A percentile compares a stretch with the other conserved stretches of the same genome.
Evolutionary conservation across 2,888 invertebrate species (phyloP).

Genomic region (Stegophylla sp.): DNA sequence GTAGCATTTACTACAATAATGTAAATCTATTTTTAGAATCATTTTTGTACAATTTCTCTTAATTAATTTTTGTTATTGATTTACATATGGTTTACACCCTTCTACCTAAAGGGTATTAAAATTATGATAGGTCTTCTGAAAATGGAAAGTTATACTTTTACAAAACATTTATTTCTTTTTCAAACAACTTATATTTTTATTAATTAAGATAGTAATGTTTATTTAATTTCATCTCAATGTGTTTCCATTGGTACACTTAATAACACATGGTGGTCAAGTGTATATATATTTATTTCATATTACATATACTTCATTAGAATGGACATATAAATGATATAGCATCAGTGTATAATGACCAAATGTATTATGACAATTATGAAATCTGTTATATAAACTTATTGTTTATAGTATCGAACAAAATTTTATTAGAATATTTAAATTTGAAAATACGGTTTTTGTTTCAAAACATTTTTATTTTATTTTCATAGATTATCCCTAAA

Average conservation of each 20-base stretch:
- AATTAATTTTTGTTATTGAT: constrained; percentile 39
- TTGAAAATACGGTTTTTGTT: constrained; percentile 19
- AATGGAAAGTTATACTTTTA: background rate
- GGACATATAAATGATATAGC: background rate
- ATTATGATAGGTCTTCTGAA: constrained; percentile 22
- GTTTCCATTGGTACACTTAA: background rate
- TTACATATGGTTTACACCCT: background rate
- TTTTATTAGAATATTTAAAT: background rate
- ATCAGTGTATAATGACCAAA: background rate
- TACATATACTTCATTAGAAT: background rate
- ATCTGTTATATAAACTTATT: constrained; percentile 8
- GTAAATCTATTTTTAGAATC: constrained; percentile 49
- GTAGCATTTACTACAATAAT: constrained; percentile 28
- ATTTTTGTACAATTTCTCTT: constrained; percentile 50
- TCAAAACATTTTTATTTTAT: background rate
- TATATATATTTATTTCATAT: background rate
- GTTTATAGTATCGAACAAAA: background rate
- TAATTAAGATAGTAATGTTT: background rate
- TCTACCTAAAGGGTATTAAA: background rate
- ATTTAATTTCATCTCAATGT: background rate
- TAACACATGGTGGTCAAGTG: background rate
- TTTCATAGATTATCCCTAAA: no score
- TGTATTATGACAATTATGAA: background rate
- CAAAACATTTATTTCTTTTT: background rate
- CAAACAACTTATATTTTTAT: background rate